Base-by-base conservation (phyloP, 2,797 vertebrate species). In the Heliangelus exortis region DNA sequence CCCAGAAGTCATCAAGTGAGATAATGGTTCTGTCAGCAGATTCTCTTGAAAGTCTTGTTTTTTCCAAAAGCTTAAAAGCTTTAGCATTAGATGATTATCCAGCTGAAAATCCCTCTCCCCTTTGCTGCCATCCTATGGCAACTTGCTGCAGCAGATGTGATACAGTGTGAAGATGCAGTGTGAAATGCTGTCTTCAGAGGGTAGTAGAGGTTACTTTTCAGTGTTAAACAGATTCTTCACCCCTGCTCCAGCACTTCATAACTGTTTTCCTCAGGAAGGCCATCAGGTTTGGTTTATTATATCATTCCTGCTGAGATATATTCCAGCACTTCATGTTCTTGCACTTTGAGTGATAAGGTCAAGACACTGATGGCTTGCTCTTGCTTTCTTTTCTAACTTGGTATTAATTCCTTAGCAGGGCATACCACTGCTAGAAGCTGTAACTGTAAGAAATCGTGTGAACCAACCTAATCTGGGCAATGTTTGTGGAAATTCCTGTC, bases 51-150 rank as follows among this genome's bases (percentile, higher is more conserved):
- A 93, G 65, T 59, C 47, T 81, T 55, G 31, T 63, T 79, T 89
- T 89, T 39, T 68, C n/a, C n/a, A 25, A 77, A 80, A 68, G 73
- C 73, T 84, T 84, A 69, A 69, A 84, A 82, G 85, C 71, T 84
- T 73, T 12, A 55, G 47, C 3, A 2, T 66, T 69, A 54, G 50
- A 48, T 36, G 31, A 82, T 81, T 61, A 29, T 84, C 25, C 43
- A 74, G n/a, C 66, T 81, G 77, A 59, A 78, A 48, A 57, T 66
- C 28, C 68, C 5, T 87, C 77, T 90, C 41, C 68, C 58, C 45
- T 87, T 66, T 96, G 91, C 96, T 97, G 96, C 95, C 93, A 76
- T 79, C 93, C 53, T 20, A 34, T 62, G 95, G 96, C 68, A 57
- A 6, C 22, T 66, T n/a, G 55, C 65, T 89, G 89, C 62, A 87